These are phyloP conservation scores for Poeciliopsis gracilis DNA, from an alignment of 2,797 vertebrate species.

Conservation along the genomic window DNA sequence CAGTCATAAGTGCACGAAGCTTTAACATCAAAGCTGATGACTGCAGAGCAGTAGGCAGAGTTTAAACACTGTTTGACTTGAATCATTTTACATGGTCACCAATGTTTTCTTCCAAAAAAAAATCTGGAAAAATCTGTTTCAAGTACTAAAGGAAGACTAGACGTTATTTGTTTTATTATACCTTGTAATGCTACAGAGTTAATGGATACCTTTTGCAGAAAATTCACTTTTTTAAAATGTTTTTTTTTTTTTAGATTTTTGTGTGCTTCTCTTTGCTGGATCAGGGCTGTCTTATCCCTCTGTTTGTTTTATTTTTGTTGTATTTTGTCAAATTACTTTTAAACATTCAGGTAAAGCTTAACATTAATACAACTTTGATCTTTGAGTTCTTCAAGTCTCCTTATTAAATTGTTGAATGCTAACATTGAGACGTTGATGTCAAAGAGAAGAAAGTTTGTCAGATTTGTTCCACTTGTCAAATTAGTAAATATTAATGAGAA, in stretches of 20 bases:
- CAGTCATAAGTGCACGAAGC: neutral
- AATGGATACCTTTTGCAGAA: neutral
- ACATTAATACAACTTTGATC: neutral
- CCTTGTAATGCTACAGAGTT: neutral
- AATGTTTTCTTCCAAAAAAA: neutral
- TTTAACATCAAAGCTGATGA: neutral
- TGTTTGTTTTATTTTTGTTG: neutral
- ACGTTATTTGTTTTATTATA: neutral
- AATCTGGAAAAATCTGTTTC: neutral
- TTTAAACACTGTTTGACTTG: neutral
- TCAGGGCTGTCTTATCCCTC: neutral
- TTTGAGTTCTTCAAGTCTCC: neutral
- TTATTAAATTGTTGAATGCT: neutral
- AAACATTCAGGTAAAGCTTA: neutral
- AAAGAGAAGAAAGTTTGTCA: neutral
- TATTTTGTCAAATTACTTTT: neutral
- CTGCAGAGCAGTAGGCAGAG: neutral
- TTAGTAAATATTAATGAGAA: neutral
- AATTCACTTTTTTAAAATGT: neutral
- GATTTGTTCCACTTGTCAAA: constrained; percentile 1
- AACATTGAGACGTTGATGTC: neutral
- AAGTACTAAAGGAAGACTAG: neutral
- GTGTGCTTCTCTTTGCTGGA: neutral
- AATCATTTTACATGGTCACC: neutral
- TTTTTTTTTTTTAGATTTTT: neutral